Evolutionary conservation across 2,113 vertebrate species (phyloP), one percentile per base, ranked within the genome.

Genomic region (Piaya cayana): DNA sequence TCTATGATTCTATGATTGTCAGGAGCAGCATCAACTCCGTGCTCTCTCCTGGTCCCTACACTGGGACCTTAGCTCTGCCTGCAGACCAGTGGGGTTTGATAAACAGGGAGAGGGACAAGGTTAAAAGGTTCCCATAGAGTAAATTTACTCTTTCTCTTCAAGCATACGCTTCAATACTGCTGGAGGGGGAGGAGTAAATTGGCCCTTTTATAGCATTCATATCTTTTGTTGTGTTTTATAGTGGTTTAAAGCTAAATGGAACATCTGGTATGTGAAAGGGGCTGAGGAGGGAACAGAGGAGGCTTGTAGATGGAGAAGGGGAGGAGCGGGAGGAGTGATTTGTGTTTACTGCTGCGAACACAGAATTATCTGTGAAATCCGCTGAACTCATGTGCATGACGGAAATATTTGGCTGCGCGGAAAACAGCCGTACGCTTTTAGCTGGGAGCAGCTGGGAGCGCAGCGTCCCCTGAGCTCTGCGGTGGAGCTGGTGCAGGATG

Each of bases 221-320:
- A 78, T 95, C 91, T 93, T 72, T 70, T 95, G 95, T 91, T 86
- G 93, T 93, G 76, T 92, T 96, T 96, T 91, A 84, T 90, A 16
- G 95, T 59, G 78, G 83, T 95, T 97, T 90, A 23, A 87, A 92
- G 96, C 97, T 97, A 84, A 96, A 82, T 5, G 92, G 91, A 95
- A 97, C 97, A 97, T 97, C 97, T 97, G 97, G 95, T 69, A 45
- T 88, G 36, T 84, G 63, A 83, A 95, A 68, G 49, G 58, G 64
- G 78, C 89, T 29, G 82, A 10, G 91, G 85, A 89, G 91, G 75
- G 87, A 81, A 37, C 91, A 13, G 93, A 86, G 76, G 82, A 78
- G 90, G 45, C 74, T 94, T 39, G 72, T 32, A 12, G 93, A 69
- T 55, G 23, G 14, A 43, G 77, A 29, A 80, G 76, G 84, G 77